A percentile compares a stretch with the other conserved stretches of the same genome.
Evolutionary conservation across 1,140 invertebrate genomes (phyloP).

Genomic region (Nylanderia fulva): DNA sequence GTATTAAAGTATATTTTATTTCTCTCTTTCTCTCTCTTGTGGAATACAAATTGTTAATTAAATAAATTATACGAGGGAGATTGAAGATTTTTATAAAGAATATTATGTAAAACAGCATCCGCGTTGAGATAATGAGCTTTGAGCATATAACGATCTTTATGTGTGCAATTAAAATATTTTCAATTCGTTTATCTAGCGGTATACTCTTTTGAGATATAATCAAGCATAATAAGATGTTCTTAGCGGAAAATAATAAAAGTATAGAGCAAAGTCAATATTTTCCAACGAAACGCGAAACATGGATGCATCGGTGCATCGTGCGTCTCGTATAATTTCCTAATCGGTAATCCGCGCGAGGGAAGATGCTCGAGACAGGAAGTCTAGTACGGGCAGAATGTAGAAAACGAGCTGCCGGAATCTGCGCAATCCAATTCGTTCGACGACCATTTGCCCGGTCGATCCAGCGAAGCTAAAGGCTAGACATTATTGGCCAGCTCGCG

Average conservation of each 20-base stretch:
- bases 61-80: background rate
- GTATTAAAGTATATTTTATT: background rate
- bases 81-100: background rate
- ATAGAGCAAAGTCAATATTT: background rate
- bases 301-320: background rate
- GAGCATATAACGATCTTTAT: too few species aligned
- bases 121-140: background rate
- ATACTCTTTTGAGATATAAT: background rate
- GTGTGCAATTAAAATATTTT: too few species aligned
- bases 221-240: background rate
- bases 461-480: slow-evolving; percentile 70
- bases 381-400: background rate
- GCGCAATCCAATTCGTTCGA: slow-evolving; percentile 78
- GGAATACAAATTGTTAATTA: background rate
- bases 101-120: background rate
- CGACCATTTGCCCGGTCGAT: slow-evolving; percentile 67
- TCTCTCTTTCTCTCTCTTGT: too few species aligned
- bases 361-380: background rate
- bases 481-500: slow-evolving; percentile 79
- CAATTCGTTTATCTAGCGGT: background rate
- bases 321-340: slow-evolving; percentile 2
- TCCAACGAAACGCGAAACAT: background rate
- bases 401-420: slow-evolving; percentile 46
- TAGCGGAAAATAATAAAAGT: background rate
- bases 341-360: slow-evolving; percentile 3